Conservation (phyloP, 2,888 invertebrate species). For the Caenorhabditis macrosperma region DNA sequence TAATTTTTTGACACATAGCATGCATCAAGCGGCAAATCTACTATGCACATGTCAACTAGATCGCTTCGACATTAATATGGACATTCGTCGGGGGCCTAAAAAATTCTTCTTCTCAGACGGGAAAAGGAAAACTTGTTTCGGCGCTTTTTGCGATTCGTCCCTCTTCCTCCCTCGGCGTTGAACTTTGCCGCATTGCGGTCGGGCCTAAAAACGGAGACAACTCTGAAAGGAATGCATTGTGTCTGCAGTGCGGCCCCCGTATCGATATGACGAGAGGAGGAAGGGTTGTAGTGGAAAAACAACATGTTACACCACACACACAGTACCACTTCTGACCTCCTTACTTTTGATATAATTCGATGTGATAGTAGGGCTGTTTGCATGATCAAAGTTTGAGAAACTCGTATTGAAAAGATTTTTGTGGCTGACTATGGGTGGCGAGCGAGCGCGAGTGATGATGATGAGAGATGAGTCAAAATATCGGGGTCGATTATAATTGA, state of each 20-base stretch:
- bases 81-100: neutral
- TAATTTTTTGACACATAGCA: slow-evolving; percentile 21
- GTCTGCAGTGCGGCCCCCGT: neutral
- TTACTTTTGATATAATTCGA: slow-evolving; percentile 48
- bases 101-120: neutral
- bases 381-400: slow-evolving; percentile 54
- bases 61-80: neutral
- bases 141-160: neutral
- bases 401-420: slow-evolving; percentile 31
- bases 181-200: neutral
- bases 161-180: neutral
- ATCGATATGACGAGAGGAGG: slow-evolving; percentile 5
- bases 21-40: neutral
- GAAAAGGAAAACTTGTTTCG: neutral
- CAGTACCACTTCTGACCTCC: slow-evolving; percentile 7
- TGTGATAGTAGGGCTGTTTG: slow-evolving; percentile 45
- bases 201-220: neutral
- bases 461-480: slow-evolving; percentile 34
- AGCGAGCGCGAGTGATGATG: slow-evolving; percentile 4
- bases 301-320: slow-evolving; percentile 43
- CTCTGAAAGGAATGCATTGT: neutral
- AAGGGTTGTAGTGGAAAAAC: slow-evolving; percentile 20
- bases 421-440: neutral
- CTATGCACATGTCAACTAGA: neutral
- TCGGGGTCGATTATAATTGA: slow-evolving; percentile 52